Base-by-base conservation (phyloP, 2,797 vertebrate species). In the Steatocranus sp. region DNA sequence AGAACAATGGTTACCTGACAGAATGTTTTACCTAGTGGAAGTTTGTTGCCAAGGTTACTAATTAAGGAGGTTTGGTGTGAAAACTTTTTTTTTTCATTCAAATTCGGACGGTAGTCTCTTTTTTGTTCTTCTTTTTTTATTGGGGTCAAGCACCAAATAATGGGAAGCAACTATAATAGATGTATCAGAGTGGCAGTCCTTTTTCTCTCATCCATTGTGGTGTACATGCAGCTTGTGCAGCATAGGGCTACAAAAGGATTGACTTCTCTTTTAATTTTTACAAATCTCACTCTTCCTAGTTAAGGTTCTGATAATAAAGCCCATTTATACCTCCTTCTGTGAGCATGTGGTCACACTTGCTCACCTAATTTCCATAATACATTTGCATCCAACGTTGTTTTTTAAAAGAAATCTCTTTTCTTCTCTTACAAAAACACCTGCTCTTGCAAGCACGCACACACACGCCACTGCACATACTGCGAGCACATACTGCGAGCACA, bases 321-420 rank as follows among this genome's bases (percentile, higher is more conserved):
- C 78, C 79, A 83, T 92, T 93, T 88, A 79, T 87, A 89, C 83
- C 83, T 88, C 88, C 88, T 88, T 78, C 84, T 83, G 81, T 88
- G 83, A 82, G 78, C 89, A 90, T 88, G 76, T 79, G 84, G 87
- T 81, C 77, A 76, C 80, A 77, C 82, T 61, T 75, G 66, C n/a
- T 74, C 75, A 27, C 63, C 48, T 83, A 3, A 89, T 94, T 91
- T 88, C 63, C 82, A 91, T 91, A 90, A 86, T 82, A 56, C 81
- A 80, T 92, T 90, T 83, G 82, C 84, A 87, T n/a, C n/a, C n/a
- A n/a, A n/a, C n/a, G n/a, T n/a, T n/a, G n/a, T n/a, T n/a, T n/a
- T n/a, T n/a, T n/a, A n/a, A n/a, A n/a, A n/a, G n/a, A n/a, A n/a
- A 46, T 48, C 63, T 46, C 25, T 77, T 87, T 85, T 93, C 90